A percentile compares a stretch with the other conserved stretches of the same genome.
Conservation (phyloP, 1,140 invertebrate species). For the Zaprionus ornatus region DNA sequence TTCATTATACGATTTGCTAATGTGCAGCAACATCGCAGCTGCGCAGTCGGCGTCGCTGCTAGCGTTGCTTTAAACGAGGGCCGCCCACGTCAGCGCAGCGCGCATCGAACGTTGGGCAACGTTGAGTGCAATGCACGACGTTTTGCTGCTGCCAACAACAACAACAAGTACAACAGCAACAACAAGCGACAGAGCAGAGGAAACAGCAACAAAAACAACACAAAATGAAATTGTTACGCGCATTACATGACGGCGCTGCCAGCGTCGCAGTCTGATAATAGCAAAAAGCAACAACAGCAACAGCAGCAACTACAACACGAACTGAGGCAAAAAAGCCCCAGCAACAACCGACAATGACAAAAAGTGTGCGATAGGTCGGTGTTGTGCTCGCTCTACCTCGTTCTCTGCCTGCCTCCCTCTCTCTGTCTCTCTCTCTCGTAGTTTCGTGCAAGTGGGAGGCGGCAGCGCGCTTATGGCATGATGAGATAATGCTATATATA, state of each 20-base stretch:
- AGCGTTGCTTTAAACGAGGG: conserved; percentile 27
- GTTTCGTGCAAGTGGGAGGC: too few species aligned
- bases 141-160: conserved; percentile 23
- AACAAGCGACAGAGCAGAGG: conserved; percentile 28
- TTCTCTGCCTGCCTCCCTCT: background rate
- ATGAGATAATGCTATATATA: conserved; percentile 9
- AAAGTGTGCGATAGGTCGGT: conserved; percentile 79
- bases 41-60: conserved; percentile 7
- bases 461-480: conserved; percentile 1
- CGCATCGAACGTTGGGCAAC: conserved; percentile 34
- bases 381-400: background rate
- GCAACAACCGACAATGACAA: conserved; percentile 68
- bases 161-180: conserved; percentile 15
- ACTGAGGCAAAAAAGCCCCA: conserved; percentile 24
- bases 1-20: conserved; percentile 69
- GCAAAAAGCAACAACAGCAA: conserved; percentile 32
- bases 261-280: conserved; percentile 61
- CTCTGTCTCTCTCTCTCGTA: background rate
- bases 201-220: conserved; percentile 41
- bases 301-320: conserved; percentile 24
- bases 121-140: conserved; percentile 72
- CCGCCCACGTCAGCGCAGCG: conserved; percentile 47
- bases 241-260: conserved; percentile 47
- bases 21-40: conserved; percentile 12
- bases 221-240: conserved; percentile 67